Conservation (phyloP, 2,797 vertebrate genomes). For the Platyrinchus mystaceus region DNA sequence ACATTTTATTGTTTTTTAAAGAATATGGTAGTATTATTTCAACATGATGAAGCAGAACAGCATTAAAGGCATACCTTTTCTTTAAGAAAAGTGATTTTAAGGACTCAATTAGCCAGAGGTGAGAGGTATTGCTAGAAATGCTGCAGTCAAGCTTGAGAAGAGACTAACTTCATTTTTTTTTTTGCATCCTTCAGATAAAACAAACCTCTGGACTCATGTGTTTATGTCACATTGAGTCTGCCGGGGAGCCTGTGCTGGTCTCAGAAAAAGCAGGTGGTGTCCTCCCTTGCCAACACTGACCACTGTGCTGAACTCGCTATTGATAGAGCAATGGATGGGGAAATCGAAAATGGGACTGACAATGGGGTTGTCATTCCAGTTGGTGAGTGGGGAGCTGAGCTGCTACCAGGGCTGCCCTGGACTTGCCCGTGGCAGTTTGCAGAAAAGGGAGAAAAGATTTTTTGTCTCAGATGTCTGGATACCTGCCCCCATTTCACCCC, state of each 20-base stretch:
- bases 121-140: background rate
- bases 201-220: accelerated
- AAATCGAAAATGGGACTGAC: background rate
- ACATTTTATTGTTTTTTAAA: background rate
- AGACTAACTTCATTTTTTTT: background rate
- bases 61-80: background rate
- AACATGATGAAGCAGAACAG: background rate
- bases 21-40: background rate
- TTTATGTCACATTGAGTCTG: background rate
- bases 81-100: background rate
- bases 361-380: accelerated
- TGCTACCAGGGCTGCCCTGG: background rate
- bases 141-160: background rate
- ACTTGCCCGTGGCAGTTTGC: background rate
- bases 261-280: background rate
- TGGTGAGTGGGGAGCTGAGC: background rate
- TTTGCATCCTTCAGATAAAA: background rate
- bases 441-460: background rate
- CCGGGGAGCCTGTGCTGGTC: background rate
- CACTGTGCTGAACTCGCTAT: background rate
- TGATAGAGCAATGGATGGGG: background rate
- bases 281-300: accelerated
- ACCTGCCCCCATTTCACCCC: accelerated
- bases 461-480: accelerated
- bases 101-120: background rate